Base-by-base conservation (phyloP, 2,888 invertebrate species). In the Parelbella ahira region DNA sequence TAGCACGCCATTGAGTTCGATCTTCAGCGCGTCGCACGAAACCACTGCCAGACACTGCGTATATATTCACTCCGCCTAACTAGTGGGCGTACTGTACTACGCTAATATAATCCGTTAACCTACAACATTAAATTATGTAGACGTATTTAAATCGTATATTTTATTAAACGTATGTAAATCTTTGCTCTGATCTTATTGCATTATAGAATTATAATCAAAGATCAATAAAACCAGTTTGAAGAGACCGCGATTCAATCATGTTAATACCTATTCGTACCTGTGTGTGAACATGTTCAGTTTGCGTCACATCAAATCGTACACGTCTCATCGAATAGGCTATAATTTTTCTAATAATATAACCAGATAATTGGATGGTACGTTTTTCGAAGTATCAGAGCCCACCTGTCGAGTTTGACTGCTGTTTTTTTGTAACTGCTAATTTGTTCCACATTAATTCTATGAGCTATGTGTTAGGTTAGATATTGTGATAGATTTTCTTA, bases 91-190 rank as follows among this genome's bases (percentile, higher is more conserved):
- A n/a, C n/a, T n/a, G n/a, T n/a, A n/a, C n/a, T n/a, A n/a, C n/a
- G n/a, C n/a, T n/a, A n/a, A n/a, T n/a, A 28, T 41, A 33, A 41
- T 34, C 15, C 15, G 5, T n/a, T n/a, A n/a, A n/a, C n/a, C n/a
- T n/a, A n/a, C n/a, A n/a, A n/a, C n/a, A n/a, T n/a, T n/a, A n/a
- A n/a, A n/a, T n/a, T n/a, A n/a, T n/a, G n/a, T n/a, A n/a, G n/a
- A n/a, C n/a, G n/a, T n/a, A n/a, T n/a, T n/a, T n/a, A n/a, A n/a
- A n/a, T n/a, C n/a, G n/a, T n/a, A 11, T 13, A 42, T 42, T 42
- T 42, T 42, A 42, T 42, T 27, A 34, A 28, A 34, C 42, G 28
- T 42, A 42, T 34, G 42, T 23, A 34, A 29, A 36, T 42, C 29
- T 23, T 34, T 13, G 27, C 34, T 27, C 7, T 39, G 13, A 24